Evolutionary conservation across 2,113 vertebrate genomes (phyloP), one percentile per base, ranked within the genome.

Genomic region (Grus americana): DNA sequence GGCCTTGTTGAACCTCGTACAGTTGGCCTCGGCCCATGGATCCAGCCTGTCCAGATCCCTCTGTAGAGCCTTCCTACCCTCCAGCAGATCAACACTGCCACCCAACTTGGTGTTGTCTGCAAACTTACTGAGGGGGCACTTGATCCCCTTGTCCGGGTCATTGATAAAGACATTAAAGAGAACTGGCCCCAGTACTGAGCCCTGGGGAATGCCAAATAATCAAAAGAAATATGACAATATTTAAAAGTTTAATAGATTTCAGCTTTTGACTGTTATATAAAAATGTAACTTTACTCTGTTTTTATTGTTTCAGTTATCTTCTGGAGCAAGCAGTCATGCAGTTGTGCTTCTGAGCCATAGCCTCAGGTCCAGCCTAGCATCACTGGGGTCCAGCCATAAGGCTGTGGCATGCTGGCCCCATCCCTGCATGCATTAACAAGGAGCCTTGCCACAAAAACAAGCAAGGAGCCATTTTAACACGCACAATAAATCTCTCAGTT

Each of bases 341-440:
- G 61, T 19, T 55, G 11, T 47, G 26, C 7, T 34, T 4, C 30
- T 34, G 54, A 44, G 75, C 62, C n/a, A 50, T 5, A 42, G 49
- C 40, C 40, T 34, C 72, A 57, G 67, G 40, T 54, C 18, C 11
- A 63, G 12, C 27, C 5, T 24, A 68, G 40, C n/a, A 71, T 22
- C 63, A 49, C 9, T 11, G 20, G 50, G 34, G 66, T 75, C 23
- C 59, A 57, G 63, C 20, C 16, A 5, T 10, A 38, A 27, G 46
- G 70, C 19, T 55, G 23, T 6, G 15, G 10, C 0, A 0, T 36
- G 46, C 79, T 52, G 58, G 54, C 21, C 68, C 36, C 63, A 52
- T 27, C 55, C 12, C 42, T 70, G 50, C 38, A 59, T 0, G 0
- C 9, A 1, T n/a, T 47, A 65, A 72, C 49, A 73, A 47, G 3